Evolutionary conservation across 2,888 invertebrate genomes (phyloP).

Genomic region (Melanophora roralis): DNA sequence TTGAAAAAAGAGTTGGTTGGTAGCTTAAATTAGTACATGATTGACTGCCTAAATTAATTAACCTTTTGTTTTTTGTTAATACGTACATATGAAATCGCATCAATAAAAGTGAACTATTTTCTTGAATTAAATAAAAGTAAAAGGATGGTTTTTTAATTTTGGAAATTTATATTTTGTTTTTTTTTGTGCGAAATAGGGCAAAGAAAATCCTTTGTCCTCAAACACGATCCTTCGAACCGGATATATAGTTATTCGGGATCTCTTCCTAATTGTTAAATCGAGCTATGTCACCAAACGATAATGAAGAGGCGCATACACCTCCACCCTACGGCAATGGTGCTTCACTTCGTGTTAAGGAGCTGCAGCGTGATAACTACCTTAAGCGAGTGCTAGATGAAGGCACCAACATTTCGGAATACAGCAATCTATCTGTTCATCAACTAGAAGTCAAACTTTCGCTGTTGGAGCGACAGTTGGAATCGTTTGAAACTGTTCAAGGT

Average conservation of each 20-base stretch:
- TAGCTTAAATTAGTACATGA: no score
- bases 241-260: neutral
- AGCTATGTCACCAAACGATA: neutral
- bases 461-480: constrained; percentile 17
- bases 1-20: no score
- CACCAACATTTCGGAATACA: neutral
- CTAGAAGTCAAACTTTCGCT: constrained; percentile 19
- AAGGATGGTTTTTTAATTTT: no score
- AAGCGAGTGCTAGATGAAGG: neutral
- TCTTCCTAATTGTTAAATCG: neutral
- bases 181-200: no score
- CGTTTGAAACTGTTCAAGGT: constrained; percentile 2
- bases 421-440: neutral
- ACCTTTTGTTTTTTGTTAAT: no score
- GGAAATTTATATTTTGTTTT: no score
- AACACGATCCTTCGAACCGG: constrained; percentile 21
- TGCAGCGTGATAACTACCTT: neutral
- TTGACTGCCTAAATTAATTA: no score
- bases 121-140: no score
- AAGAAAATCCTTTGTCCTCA: constrained; percentile 1
- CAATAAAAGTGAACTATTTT: no score
- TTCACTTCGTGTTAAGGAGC: neutral
- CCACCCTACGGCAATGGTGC: neutral
- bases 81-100: no score
- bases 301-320: neutral